Conservation (phyloP, 2,888 invertebrate genomes). For the Thymelicus lineola region DNA sequence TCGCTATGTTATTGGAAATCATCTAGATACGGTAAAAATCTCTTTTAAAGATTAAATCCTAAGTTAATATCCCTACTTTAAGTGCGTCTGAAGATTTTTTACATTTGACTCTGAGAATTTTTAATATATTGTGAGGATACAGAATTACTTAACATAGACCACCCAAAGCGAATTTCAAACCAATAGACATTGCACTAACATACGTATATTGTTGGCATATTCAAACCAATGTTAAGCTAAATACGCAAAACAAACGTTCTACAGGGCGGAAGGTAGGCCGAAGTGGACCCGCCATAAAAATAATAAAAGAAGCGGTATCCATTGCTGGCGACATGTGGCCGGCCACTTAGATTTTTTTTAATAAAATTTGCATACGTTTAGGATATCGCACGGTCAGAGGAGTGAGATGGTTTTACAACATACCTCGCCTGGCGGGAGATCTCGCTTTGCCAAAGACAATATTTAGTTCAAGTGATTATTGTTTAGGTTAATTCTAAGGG, state of each 20-base stretch:
- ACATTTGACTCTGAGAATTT: too few species aligned
- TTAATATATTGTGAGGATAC: too few species aligned
- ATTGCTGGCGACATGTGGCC: constrained; percentile 70
- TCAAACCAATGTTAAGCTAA: constrained; percentile 19
- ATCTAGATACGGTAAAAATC: too few species aligned
- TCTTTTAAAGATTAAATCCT: too few species aligned
- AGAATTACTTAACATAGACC: too few species aligned
- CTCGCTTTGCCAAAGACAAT: too few species aligned
- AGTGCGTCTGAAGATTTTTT: too few species aligned
- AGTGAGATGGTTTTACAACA: constrained; percentile 41
- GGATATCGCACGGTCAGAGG: constrained; percentile 51
- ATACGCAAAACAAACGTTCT: constrained; percentile 29
- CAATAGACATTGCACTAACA: background rate
- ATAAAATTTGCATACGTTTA: constrained; percentile 81
- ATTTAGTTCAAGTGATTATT: constrained; percentile 37
- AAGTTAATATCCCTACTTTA: too few species aligned
- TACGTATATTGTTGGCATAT: background rate
- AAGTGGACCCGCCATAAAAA: constrained; percentile 51
- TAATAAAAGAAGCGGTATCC: constrained; percentile 49
- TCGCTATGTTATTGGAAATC: too few species aligned
- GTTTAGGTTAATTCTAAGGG: background rate
- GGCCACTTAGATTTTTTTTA: constrained; percentile 78
- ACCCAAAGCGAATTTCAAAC: too few species aligned
- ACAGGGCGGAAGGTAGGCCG: constrained; percentile 52
- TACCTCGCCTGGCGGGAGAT: too few species aligned